A percentile compares a stretch with the other conserved stretches of the same genome.
Evolutionary conservation across 2,797 vertebrate genomes (phyloP).

Genomic region (Morelia viridis): DNA sequence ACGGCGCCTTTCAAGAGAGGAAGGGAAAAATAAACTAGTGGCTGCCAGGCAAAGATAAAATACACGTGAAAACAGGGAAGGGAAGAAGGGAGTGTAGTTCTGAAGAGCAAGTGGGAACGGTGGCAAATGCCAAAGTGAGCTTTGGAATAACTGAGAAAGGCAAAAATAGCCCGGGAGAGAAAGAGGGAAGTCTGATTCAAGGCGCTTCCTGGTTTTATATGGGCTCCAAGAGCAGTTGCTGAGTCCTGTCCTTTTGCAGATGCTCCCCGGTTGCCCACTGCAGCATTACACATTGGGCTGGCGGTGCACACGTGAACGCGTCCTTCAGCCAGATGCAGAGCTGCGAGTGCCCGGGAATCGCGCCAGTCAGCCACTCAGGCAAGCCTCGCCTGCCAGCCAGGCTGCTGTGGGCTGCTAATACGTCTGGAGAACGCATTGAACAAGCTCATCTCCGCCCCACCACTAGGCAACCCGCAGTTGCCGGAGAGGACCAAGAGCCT

Average conservation of each 20-base stretch:
- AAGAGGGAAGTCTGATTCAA: slow-evolving; percentile 17
- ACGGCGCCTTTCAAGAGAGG: slow-evolving; percentile 57
- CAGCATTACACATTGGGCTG: slow-evolving; percentile 55
- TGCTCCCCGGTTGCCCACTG: slow-evolving; percentile 57
- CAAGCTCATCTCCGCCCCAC: background rate
- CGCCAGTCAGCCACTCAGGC: background rate
- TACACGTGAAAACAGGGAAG: slow-evolving; percentile 61
- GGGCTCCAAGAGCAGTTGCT: slow-evolving; percentile 38
- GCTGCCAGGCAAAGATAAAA: slow-evolving; percentile 66
- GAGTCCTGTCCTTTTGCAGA: slow-evolving; percentile 49
- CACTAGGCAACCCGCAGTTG: slow-evolving; percentile 1
- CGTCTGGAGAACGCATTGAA: background rate
- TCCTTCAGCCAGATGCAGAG: slow-evolving; percentile 8
- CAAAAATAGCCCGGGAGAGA: background rate
- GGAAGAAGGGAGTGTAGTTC: slow-evolving; percentile 40
- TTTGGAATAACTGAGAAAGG: slow-evolving; percentile 35
- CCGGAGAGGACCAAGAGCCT: slow-evolving; percentile 26
- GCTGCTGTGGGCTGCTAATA: background rate
- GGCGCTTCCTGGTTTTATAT: slow-evolving; percentile 25
- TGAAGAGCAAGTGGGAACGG: slow-evolving; percentile 10
- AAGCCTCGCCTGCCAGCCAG: background rate
- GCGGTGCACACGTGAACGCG: slow-evolving; percentile 40
- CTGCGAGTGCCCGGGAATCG: background rate
- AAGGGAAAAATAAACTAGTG: slow-evolving; percentile 38
- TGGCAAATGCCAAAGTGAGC: background rate